Conservation (phyloP, 2,888 invertebrate genomes). For the Rotaria socialis region DNA sequence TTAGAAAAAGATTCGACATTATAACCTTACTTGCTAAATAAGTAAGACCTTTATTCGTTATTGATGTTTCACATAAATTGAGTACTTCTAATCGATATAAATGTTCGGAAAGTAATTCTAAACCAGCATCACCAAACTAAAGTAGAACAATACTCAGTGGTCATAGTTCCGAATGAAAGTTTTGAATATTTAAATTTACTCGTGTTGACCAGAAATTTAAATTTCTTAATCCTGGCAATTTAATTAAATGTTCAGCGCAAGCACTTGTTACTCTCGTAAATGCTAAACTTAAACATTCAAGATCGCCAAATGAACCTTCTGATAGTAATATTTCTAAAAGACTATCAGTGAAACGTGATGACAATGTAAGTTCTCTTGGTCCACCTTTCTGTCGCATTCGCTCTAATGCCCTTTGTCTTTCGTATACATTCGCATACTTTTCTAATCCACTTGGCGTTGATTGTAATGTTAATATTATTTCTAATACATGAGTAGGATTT, state of each 20-base stretch:
- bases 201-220: slow-evolving; percentile 76
- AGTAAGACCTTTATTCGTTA: slow-evolving; percentile 74
- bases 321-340: slow-evolving; percentile 71
- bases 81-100: slow-evolving; percentile 73
- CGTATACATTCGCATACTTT: slow-evolving; percentile 70
- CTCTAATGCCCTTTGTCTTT: slow-evolving; percentile 70
- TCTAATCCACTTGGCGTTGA: slow-evolving; percentile 69
- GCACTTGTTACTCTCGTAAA: slow-evolving; percentile 77
- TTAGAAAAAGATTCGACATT: not conserved
- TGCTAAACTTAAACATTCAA: slow-evolving; percentile 74
- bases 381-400: slow-evolving; percentile 78
- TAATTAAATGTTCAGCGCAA: slow-evolving; percentile 74
- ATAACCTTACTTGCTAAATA: slow-evolving; percentile 67
- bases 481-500: slow-evolving; percentile 64
- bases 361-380: slow-evolving; percentile 71
- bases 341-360: slow-evolving; percentile 73
- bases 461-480: slow-evolving; percentile 72
- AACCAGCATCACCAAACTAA: slow-evolving; percentile 73
- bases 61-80: slow-evolving; percentile 76
- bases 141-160: not conserved
- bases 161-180: no score
- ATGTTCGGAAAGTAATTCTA: slow-evolving; percentile 74
- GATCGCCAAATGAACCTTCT: slow-evolving; percentile 72
- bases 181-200: slow-evolving; percentile 52
- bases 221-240: slow-evolving; percentile 73